These are phyloP conservation scores for Chlorodrepanis virens DNA, from an alignment of 2,113 vertebrate species.

Conservation along the genomic window DNA sequence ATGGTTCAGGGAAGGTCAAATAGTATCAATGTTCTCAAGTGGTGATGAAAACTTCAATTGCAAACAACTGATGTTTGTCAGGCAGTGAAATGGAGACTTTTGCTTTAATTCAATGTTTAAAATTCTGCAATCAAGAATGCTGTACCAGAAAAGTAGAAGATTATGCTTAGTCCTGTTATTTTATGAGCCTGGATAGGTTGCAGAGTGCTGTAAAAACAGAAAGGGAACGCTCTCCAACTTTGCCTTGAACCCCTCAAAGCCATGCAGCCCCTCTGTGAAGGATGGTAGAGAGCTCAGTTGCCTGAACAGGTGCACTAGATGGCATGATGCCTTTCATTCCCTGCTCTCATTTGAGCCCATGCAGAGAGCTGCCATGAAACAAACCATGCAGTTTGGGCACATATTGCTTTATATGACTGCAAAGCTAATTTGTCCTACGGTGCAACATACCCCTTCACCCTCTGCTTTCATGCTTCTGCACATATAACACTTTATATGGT, in stretches of 20 bases:
- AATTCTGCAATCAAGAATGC: not conserved
- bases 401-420: not conserved
- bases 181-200: not conserved
- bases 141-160: not conserved
- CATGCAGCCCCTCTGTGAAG: not conserved
- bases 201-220: not conserved
- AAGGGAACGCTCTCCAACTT: not conserved
- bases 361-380: not conserved
- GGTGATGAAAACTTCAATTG: conserved; percentile 68
- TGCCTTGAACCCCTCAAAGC: not conserved
- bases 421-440: not conserved
- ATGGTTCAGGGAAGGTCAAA: conserved; percentile 41
- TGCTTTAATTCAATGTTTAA: not conserved
- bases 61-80: conserved; percentile 32
- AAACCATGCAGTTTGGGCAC: not conserved
- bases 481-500: not conserved
- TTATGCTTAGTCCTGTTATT: not conserved
- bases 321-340: not conserved
- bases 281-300: not conserved
- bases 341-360: not conserved
- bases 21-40: conserved; percentile 54
- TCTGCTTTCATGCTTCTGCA: not conserved
- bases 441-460: not conserved
- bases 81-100: not conserved
- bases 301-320: not conserved